Base-by-base conservation (phyloP, 2,888 invertebrate species). In the Netelia virgata region DNA sequence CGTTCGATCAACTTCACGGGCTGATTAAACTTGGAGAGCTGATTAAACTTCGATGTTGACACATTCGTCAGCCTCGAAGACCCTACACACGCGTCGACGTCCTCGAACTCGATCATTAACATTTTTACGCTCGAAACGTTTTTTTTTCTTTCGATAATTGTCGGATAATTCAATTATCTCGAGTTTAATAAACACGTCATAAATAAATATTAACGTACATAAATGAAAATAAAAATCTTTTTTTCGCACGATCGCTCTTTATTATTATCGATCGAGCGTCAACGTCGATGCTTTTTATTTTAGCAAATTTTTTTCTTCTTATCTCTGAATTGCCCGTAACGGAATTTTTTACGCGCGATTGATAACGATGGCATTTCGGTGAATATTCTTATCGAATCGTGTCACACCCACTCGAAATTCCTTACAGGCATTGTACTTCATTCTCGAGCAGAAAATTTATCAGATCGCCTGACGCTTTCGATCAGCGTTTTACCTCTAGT, bases 31-130 rank as follows among this genome's bases (percentile, higher is more conserved):
- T n/a, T n/a, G n/a, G n/a, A n/a, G n/a, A 23, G 3, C 63, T 64
- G 41, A 78, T 78, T 50, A 36, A 78, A 78, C 69, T 69, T 69
- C 14, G 50, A 68, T 55, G 11, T 14, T 64, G 69, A 70, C 70
- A 23, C 23, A 63, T 50, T 77, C 68, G 68, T 14, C 47, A 47
- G 14, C 14, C 28, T 3, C 3, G 28, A 28, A 5, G 23, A 5
- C 3, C 28, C 28, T 10, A 47, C 2, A 47, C 61, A 20, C 47
- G 23, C 10, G 59, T 47, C 43, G 43, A n/a, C 36, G 77, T 59
- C 68, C 77, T 36, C 69, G 68, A 69, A 69, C 43, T 69, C 69
- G 69, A n/a, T 47, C 47, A 10, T 47, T 14, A 47, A 47, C 10
- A 47, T 11, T 47, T 47, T 47, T 47, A 64, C 66, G 9, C 57